Evolutionary conservation across 1,140 invertebrate species (phyloP).

Genomic region (Drosophila suzukii): DNA sequence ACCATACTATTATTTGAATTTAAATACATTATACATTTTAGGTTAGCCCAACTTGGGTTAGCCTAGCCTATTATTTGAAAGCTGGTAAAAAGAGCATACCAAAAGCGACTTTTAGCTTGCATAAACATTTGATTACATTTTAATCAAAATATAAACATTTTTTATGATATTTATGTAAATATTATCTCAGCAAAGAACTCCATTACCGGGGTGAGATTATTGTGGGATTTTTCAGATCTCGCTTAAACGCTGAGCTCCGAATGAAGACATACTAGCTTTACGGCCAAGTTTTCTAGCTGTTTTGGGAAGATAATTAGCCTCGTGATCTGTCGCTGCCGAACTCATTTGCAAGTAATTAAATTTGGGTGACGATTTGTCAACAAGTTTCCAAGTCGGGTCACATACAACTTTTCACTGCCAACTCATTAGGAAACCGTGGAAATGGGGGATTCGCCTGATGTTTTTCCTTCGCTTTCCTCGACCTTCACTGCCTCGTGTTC

Average conservation of each 20-base stretch:
- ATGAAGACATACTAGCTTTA: background rate
- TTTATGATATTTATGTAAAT: background rate
- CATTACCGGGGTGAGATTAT: background rate
- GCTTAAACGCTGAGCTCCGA: too few relatives aligned
- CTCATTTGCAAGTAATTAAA: constrained; percentile 70
- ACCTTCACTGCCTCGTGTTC: constrained; percentile 2
- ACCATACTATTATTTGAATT: too few relatives aligned
- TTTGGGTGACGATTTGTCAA: constrained; percentile 65
- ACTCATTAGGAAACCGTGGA: constrained; percentile 31
- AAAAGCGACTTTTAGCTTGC: too few relatives aligned
- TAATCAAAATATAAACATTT: background rate
- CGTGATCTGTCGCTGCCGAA: constrained; percentile 50
- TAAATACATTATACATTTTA: too few relatives aligned
- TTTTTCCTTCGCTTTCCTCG: background rate
- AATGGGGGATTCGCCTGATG: constrained; percentile 9
- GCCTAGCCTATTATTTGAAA: too few relatives aligned
- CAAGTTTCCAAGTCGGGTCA: constrained; percentile 53
- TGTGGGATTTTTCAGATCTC: background rate
- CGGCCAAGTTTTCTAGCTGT: background rate
- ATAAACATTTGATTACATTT: background rate
- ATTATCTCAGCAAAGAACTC: background rate
- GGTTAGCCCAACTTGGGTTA: too few relatives aligned
- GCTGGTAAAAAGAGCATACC: too few relatives aligned
- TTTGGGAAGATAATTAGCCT: constrained; percentile 42
- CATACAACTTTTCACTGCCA: constrained; percentile 54